Evolutionary conservation across 1,140 invertebrate species (phyloP).

Genomic region (Megalopta genalis): DNA sequence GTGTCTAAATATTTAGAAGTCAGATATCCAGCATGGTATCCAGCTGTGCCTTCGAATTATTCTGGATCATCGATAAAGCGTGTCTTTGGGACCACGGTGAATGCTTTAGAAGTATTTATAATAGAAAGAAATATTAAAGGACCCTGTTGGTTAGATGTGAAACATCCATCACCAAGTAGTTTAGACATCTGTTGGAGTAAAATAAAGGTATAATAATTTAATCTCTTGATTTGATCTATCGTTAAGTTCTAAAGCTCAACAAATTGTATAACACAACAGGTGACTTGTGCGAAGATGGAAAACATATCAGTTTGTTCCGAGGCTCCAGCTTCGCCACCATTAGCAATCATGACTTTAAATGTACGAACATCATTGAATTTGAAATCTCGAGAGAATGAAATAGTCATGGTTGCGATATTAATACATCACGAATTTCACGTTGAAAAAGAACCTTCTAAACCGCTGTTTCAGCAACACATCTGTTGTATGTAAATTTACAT

Average conservation of each 20-base stretch:
- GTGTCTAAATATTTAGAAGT: constrained; percentile 95
- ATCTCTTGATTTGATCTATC: background rate
- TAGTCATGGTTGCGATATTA: constrained; percentile 91
- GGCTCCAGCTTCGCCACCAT: constrained; percentile 84
- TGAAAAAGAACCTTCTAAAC: constrained; percentile 87
- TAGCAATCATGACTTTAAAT: constrained; percentile 89
- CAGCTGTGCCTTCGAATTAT: constrained; percentile 70
- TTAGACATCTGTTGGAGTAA: constrained; percentile 90
- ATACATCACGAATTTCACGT: constrained; percentile 86
- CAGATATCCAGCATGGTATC: constrained; percentile 79
- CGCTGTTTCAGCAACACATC: constrained; percentile 91
- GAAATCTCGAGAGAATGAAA: constrained; percentile 91
- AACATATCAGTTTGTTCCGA: constrained; percentile 81
- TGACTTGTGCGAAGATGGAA: constrained; percentile 82
- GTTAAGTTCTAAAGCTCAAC: constrained; percentile 7
- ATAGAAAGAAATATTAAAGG: constrained; percentile 96
- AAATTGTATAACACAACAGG: constrained; percentile 60
- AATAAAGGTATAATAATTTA: constrained; percentile 13
- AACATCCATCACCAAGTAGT: constrained; percentile 83
- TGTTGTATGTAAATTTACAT: constrained; percentile 87
- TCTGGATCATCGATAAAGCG: constrained; percentile 77
- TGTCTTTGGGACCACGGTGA: constrained; percentile 93
- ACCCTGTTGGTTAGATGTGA: constrained; percentile 96
- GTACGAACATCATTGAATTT: constrained; percentile 88
- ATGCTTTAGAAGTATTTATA: constrained; percentile 93